Conservation (phyloP, 2,113 vertebrate species). For the Aegithalos caudatus region DNA sequence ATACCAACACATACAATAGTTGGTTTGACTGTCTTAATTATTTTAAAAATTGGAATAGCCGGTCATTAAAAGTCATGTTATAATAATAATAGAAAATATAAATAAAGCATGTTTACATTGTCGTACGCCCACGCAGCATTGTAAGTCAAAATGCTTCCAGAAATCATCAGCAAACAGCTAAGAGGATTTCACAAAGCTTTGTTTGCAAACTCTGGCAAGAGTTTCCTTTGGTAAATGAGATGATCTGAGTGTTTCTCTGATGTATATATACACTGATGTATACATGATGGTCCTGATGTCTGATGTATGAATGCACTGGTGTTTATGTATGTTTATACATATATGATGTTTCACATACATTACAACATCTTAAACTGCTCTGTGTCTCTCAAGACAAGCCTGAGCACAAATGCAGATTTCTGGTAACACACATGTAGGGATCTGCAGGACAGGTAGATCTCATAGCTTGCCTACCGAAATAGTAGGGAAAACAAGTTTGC, state of each 20-base stretch:
- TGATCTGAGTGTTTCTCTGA: neutral
- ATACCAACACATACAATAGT: neutral
- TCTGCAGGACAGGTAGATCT: neutral
- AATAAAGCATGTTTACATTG: conserved; percentile 23
- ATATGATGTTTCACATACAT: neutral
- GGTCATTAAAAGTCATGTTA: neutral
- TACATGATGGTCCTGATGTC: neutral
- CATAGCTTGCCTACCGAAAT: neutral
- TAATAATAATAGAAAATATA: conserved; percentile 27
- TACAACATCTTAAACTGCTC: neutral
- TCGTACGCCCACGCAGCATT: neutral
- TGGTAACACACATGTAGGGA: neutral
- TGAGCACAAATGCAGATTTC: neutral
- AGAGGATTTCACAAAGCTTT: neutral
- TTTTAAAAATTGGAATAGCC: neutral
- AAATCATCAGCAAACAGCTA: neutral
- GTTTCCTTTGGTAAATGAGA: neutral
- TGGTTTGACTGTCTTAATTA: neutral
- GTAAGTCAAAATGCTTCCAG: neutral
- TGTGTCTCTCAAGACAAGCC: neutral
- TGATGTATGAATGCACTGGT: neutral
- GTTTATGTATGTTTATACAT: neutral
- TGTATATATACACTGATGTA: neutral
- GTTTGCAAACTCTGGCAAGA: neutral
- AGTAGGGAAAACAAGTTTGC: neutral